Evolutionary conservation across 2,113 vertebrate genomes (phyloP).

Genomic region (Thunnus maccoyii): DNA sequence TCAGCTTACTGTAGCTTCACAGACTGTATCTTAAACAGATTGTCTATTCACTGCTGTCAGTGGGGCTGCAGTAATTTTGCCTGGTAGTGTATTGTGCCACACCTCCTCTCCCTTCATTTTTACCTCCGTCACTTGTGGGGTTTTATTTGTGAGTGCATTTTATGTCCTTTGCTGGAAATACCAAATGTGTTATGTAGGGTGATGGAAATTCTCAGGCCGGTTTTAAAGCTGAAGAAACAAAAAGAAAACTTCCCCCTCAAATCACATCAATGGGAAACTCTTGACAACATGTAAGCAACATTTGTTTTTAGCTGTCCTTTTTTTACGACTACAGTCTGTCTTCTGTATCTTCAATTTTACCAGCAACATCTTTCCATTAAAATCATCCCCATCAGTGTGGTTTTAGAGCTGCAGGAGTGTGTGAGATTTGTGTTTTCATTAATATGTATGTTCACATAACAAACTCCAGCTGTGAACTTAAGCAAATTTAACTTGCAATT

Average conservation of each 20-base stretch:
- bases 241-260: neutral
- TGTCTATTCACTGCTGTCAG: constrained; percentile 56
- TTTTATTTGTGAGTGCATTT: neutral
- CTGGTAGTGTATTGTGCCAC: constrained; percentile 16
- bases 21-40: constrained; percentile 72
- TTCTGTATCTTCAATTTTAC: constrained; percentile 32
- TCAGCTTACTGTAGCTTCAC: constrained; percentile 63
- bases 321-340: constrained; percentile 15
- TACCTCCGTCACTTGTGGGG: neutral
- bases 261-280: constrained; percentile 3
- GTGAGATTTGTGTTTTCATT: constrained; percentile 66
- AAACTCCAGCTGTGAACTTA: constrained; percentile 31
- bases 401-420: constrained; percentile 32
- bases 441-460: constrained; percentile 21
- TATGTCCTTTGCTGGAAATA: neutral
- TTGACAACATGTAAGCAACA: constrained; percentile 2
- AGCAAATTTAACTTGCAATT: constrained; percentile 37
- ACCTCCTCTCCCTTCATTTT: constrained; percentile 29
- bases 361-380: constrained; percentile 13
- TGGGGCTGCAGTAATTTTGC: constrained; percentile 35
- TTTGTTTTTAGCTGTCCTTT: constrained; percentile 8
- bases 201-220: neutral
- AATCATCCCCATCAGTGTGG: constrained; percentile 30
- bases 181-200: neutral
- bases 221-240: constrained; percentile 8